These are phyloP conservation scores for Rhadinocentrus ornatus DNA, from an alignment of 2,797 vertebrate genomes.

Conservation along the genomic window DNA sequence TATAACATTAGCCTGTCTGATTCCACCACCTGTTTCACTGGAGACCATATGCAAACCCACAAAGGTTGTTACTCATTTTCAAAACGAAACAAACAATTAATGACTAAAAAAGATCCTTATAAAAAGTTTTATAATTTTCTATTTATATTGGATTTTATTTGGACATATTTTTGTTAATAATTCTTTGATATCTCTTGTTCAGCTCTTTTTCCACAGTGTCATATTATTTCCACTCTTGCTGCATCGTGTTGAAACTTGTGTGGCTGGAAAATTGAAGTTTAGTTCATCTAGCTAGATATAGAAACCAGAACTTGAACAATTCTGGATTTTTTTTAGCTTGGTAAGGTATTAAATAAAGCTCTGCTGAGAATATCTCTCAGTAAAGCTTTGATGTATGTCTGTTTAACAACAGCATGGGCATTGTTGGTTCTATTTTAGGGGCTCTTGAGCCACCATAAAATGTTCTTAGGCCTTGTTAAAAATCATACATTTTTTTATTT, in stretches of 20 bases:
- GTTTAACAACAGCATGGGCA: not conserved
- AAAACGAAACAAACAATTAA: not conserved
- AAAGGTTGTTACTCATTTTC: conserved; percentile 1
- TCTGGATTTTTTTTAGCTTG: not conserved
- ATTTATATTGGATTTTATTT: not conserved
- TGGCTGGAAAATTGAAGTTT: not conserved
- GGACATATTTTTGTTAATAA: not conserved
- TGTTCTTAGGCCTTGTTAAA: too few species aligned
- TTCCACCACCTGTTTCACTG: not conserved
- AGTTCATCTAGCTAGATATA: not conserved
- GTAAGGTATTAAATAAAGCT: not conserved
- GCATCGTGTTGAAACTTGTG: not conserved
- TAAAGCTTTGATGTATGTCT: not conserved
- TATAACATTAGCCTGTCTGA: not conserved
- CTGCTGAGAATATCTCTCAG: not conserved
- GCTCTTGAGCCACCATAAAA: too few species aligned
- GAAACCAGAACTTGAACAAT: not conserved
- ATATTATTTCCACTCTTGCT: not conserved
- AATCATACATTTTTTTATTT: too few species aligned
- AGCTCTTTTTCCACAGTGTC: too few species aligned
- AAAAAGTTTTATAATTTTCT: not conserved
- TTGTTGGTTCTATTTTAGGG: too few species aligned
- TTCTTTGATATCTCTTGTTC: not conserved
- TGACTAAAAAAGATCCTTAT: not conserved
- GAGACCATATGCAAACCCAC: not conserved